Evolutionary conservation across 2,888 invertebrate genomes (phyloP).

Genomic region (Brachypterus glaber): DNA sequence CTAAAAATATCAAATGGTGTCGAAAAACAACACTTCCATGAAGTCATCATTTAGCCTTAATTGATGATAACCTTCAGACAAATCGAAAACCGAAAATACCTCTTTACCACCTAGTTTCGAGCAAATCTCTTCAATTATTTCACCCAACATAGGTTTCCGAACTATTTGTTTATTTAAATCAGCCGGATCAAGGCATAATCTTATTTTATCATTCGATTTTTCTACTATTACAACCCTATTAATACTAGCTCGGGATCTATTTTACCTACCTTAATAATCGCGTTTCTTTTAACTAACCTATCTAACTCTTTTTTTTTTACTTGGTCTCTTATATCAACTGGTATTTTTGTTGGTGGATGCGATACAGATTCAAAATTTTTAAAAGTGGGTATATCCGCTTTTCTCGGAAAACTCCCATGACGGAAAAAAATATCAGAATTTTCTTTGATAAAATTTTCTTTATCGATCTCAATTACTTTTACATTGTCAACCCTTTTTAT

Average conservation of each 20-base stretch:
- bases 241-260: constrained; percentile 7
- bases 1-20: constrained; percentile 17
- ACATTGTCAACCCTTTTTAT: constrained; percentile 14
- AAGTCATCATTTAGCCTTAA: constrained; percentile 5
- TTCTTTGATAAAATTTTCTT: constrained; percentile 8
- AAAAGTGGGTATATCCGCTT: constrained; percentile 5
- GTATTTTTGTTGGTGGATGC: constrained; percentile 9
- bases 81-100: constrained; percentile 6
- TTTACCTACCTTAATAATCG: background rate
- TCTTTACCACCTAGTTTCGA: constrained; percentile 3
- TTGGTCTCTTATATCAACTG: background rate
- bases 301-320: constrained; percentile 2
- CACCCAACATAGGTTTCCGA: constrained; percentile 6
- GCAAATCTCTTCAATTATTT: constrained; percentile 11
- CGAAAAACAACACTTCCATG: constrained; percentile 20
- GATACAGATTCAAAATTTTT: constrained; percentile 8
- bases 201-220: constrained; percentile 11
- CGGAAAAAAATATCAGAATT: constrained; percentile 10
- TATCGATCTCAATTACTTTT: background rate
- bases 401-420: constrained; percentile 10
- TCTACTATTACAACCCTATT: constrained; percentile 9
- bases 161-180: constrained; percentile 10
- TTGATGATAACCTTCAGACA: constrained; percentile 6
- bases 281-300: constrained; percentile 10
- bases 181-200: constrained; percentile 8